Evolutionary conservation across 2,888 invertebrate genomes (phyloP).

Genomic region (Callosobruchus maculatus): DNA sequence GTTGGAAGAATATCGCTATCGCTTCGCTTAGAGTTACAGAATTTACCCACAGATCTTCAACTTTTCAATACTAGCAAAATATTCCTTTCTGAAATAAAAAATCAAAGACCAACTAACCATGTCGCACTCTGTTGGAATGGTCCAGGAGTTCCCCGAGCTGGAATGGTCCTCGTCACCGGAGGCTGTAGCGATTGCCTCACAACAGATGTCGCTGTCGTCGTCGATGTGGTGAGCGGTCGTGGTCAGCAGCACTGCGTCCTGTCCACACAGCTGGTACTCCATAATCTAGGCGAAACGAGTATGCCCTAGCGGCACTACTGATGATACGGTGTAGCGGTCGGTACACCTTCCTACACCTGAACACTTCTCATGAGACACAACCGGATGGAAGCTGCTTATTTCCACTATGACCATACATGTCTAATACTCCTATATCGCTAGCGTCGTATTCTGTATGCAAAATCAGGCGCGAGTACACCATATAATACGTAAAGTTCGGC

Average conservation of each 20-base stretch:
- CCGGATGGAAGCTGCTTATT: too few relatives aligned
- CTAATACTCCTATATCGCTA: too few relatives aligned
- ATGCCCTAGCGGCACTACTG: neutral
- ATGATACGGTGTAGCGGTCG: neutral
- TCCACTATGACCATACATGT: too few relatives aligned
- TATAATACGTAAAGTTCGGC: too few relatives aligned
- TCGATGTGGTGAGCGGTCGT: neutral
- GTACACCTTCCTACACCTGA: neutral
- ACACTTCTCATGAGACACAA: neutral
- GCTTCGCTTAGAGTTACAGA: too few relatives aligned
- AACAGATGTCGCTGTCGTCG: neutral
- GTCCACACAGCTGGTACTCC: conserved; percentile 48
- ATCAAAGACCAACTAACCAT: neutral
- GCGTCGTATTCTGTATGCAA: too few relatives aligned
- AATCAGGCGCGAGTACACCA: too few relatives aligned
- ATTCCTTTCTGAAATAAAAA: too few relatives aligned
- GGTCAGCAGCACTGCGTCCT: conserved; percentile 32
- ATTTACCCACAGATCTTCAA: too few relatives aligned
- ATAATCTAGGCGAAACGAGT: conserved; percentile 28
- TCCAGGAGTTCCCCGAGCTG: conserved; percentile 41
- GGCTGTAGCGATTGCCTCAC: conserved; percentile 5
- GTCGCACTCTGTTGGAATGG: conserved; percentile 28
- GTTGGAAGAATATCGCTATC: too few relatives aligned
- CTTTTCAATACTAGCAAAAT: too few relatives aligned
- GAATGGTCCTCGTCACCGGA: conserved; percentile 29